A percentile compares a stretch with the other conserved stretches of the same genome.
Conservation (phyloP, 2,797 vertebrate species). For the Galagoides demidoff region DNA sequence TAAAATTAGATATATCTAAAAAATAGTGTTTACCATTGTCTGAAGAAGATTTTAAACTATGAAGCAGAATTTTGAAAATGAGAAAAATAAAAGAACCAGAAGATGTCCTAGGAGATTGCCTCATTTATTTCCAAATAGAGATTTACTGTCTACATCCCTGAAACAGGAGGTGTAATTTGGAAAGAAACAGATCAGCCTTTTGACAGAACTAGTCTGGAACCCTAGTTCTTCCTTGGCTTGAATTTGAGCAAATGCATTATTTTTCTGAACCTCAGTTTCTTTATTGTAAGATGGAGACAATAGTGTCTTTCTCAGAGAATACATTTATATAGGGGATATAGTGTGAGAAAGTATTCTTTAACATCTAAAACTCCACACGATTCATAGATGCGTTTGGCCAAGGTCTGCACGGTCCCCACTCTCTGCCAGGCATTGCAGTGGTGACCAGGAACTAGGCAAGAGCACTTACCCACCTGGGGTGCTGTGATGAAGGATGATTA, state of each 20-base stretch:
- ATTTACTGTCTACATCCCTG: neutral
- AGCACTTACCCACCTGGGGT: neutral
- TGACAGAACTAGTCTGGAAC: neutral
- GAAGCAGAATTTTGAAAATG: conserved; percentile 5
- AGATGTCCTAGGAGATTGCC: neutral
- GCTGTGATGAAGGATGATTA: neutral
- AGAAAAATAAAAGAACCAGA: conserved; percentile 22
- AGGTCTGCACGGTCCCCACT: neutral
- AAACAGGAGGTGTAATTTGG: neutral
- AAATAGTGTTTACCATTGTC: neutral
- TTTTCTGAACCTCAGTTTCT: neutral
- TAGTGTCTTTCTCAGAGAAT: neutral
- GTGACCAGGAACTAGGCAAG: neutral
- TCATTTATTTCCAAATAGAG: conserved; percentile 36
- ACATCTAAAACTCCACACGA: neutral
- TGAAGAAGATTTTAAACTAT: neutral
- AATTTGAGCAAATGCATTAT: conserved; percentile 26
- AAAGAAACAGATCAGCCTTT: neutral
- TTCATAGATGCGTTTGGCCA: neutral
- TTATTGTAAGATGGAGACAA: conserved; percentile 6
- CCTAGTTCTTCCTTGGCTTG: neutral
- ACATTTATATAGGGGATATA: neutral
- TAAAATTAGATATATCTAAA: neutral
- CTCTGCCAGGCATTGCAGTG: neutral
- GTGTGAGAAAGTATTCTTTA: neutral